phyloP scores from a whole-genome alignment of 1,140 invertebrate genomes.

The Chrysoperla carnea region DNA sequence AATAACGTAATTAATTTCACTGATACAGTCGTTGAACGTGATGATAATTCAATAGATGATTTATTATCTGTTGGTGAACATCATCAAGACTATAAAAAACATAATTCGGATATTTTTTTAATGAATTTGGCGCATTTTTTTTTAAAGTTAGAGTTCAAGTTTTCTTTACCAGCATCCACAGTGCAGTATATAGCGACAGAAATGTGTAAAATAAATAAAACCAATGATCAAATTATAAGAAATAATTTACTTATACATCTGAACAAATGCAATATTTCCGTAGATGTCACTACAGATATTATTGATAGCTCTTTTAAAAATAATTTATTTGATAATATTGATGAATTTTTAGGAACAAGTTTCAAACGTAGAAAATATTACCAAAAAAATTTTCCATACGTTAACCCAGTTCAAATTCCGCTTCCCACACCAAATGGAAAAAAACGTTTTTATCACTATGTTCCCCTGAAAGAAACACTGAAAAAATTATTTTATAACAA shows the following conservation, averaged over 20 bases:
- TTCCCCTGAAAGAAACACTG: constrained; percentile 12
- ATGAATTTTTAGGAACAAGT: constrained; percentile 2
- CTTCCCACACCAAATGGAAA: constrained; percentile 1
- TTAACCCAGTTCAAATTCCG: constrained; percentile 5
- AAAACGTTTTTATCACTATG: constrained; percentile 12
- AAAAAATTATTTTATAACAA: constrained; percentile 11
- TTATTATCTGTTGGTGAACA: no score
- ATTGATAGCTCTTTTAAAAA: neutral
- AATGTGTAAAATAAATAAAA: no score
- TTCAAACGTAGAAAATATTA: constrained; percentile 10
- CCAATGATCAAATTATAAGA: no score
- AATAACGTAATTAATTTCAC: no score
- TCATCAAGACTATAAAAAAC: no score
- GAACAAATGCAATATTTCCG: neutral
- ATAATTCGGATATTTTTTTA: no score
- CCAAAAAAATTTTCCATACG: constrained; percentile 10
- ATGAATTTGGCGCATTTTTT: no score
- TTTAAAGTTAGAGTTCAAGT: no score
- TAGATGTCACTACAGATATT: neutral
- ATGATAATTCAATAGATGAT: no score
- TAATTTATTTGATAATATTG: constrained; percentile 1
- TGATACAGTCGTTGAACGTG: no score
- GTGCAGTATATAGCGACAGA: no score
- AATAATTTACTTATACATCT: neutral
- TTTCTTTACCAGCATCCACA: no score